Evolutionary conservation across 2,797 vertebrate genomes (phyloP).

Genomic region (Onychomys torridus): DNA sequence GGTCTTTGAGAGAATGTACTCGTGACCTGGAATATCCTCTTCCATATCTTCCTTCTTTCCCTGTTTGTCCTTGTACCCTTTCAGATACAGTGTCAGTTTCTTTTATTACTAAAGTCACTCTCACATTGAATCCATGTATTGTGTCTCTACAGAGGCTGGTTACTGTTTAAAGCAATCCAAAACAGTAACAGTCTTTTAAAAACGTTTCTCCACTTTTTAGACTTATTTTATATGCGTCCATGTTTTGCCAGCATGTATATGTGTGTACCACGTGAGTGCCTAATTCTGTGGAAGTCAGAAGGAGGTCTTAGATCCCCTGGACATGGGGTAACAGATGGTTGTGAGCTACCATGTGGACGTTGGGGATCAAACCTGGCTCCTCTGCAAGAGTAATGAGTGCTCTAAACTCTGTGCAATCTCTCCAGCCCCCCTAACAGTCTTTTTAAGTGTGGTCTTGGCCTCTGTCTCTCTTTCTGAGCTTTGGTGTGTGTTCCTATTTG

Average conservation of each 20-base stretch:
- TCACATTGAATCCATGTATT: not conserved
- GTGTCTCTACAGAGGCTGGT: not conserved
- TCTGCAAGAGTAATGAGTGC: not conserved
- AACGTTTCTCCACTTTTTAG: not conserved
- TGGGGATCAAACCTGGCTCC: not conserved
- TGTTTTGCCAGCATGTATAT: not conserved
- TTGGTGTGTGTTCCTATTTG: not conserved
- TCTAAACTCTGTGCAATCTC: not conserved
- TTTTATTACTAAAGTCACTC: not conserved
- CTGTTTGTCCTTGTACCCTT: not conserved
- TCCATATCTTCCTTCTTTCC: constrained; percentile 31
- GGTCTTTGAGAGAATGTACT: constrained; percentile 51
- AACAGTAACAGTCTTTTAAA: not conserved
- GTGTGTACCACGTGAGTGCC: no score
- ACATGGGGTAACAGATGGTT: not conserved
- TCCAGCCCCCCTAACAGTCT: not conserved
- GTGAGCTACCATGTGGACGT: not conserved
- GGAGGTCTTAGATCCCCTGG: not conserved
- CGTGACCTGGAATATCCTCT: constrained; percentile 49
- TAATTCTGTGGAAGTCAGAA: not conserved
- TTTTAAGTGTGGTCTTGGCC: not conserved
- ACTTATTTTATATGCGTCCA: not conserved
- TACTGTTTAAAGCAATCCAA: not conserved
- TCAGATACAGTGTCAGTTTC: not conserved
- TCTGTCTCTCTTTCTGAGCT: not conserved